Percentiles rank a stretch among this genome's conserved stretches.
phyloP scores from a whole-genome alignment of 1,140 invertebrate genomes.

The Campoletis sonorensis region DNA sequence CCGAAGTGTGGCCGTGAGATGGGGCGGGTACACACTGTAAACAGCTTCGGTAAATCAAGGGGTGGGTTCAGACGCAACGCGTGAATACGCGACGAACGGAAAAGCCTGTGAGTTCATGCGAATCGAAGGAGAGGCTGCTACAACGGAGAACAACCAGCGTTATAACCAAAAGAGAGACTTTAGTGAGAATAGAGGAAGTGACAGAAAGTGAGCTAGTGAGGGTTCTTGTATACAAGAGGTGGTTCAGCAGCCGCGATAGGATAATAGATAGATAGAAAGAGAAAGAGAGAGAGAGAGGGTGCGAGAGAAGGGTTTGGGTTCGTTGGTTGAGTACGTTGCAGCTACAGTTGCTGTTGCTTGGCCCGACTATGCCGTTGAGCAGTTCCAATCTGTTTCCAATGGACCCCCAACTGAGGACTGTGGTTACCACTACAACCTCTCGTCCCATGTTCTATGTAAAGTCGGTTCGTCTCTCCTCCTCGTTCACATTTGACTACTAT shows the following conservation, averaged over 20 bases:
- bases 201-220: slow-evolving; percentile 16
- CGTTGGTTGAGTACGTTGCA: slow-evolving; percentile 26
- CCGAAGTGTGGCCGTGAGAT: slow-evolving; percentile 57
- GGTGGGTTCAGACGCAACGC: background rate
- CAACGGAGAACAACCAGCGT: slow-evolving; percentile 14
- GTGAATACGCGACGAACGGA: slow-evolving; percentile 19
- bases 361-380: slow-evolving; percentile 46
- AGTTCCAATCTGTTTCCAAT: slow-evolving; percentile 72
- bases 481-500: background rate
- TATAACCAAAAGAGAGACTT: slow-evolving; percentile 21
- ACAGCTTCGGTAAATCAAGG: slow-evolving; percentile 31
- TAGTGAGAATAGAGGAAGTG: background rate
- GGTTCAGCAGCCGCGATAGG: slow-evolving; percentile 23
- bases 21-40: background rate
- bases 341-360: slow-evolving; percentile 15
- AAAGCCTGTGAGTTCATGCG: background rate
- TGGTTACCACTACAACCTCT: slow-evolving; percentile 65
- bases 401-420: slow-evolving; percentile 57
- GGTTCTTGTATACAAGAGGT: slow-evolving; percentile 11
- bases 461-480: slow-evolving; percentile 32
- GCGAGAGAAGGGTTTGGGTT: background rate
- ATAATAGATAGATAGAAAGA: background rate
- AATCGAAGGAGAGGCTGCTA: background rate
- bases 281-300: background rate
- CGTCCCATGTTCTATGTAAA: slow-evolving; percentile 57